phyloP scores from a whole-genome alignment of 1,140 invertebrate species.

The Philopotamus ludificatus region DNA sequence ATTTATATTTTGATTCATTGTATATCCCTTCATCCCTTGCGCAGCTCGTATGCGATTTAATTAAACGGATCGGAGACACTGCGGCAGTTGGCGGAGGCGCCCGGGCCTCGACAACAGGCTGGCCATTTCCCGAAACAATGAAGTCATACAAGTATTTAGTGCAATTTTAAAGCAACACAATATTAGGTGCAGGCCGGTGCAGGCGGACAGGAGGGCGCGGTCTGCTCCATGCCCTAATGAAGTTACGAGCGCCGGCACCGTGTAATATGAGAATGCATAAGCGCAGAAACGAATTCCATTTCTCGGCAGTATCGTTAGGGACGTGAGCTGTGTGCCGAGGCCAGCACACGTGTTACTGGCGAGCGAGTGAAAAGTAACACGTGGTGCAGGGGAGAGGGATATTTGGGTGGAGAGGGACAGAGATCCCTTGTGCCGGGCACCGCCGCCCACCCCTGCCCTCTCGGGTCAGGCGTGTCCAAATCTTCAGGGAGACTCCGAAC shows the following conservation, averaged over 20 bases:
- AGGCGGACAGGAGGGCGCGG: background rate
- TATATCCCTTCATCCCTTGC: no score
- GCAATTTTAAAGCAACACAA: constrained; percentile 4
- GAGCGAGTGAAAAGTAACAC: constrained; percentile 4
- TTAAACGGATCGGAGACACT: no score
- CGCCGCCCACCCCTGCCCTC: no score
- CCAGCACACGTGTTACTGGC: background rate
- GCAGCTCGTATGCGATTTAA: no score
- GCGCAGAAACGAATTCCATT: constrained; percentile 8
- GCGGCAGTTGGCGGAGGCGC: no score
- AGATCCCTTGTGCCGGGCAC: no score
- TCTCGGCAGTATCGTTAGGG: constrained; percentile 7
- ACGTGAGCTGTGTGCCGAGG: constrained; percentile 3
- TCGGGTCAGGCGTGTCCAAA: no score
- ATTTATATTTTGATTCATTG: no score
- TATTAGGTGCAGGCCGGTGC: background rate
- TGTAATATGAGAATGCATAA: constrained; percentile 11
- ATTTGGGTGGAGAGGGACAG: no score
- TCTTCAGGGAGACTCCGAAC: no score
- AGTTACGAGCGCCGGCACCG: constrained; percentile 2
- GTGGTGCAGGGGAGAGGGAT: background rate
- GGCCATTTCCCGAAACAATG: constrained; percentile 3
- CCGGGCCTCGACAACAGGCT: no score
- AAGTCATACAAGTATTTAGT: constrained; percentile 2
- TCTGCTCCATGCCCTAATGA: background rate